Evolutionary conservation across 2,797 vertebrate genomes (phyloP).

Genomic region (Molossus alvarezi): DNA sequence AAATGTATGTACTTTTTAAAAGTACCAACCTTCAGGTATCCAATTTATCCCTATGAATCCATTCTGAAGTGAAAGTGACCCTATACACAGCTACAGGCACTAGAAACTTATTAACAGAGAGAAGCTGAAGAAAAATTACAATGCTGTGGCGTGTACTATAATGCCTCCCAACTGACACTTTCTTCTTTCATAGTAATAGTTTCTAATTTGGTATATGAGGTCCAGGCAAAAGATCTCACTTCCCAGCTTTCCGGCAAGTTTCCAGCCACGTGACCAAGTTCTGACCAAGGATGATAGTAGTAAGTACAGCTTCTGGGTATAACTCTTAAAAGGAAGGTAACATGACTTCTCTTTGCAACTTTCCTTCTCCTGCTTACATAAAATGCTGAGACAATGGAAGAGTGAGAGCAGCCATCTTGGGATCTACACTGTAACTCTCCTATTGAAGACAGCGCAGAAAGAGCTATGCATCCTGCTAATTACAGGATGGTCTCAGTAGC

Average conservation of each 20-base stretch:
- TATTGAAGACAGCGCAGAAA: background rate
- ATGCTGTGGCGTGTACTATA: background rate
- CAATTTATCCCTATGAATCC: constrained; percentile 36
- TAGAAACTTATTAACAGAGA: background rate
- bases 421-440: background rate
- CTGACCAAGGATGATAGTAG: background rate
- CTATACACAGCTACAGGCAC: background rate
- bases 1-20: constrained; percentile 1
- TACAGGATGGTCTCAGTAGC: background rate
- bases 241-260: background rate
- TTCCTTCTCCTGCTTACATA: background rate
- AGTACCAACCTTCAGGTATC: background rate
- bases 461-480: background rate
- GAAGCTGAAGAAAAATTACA: background rate
- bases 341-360: background rate
- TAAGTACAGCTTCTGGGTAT: background rate
- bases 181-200: background rate
- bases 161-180: background rate
- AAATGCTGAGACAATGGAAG: background rate
- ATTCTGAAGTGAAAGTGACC: background rate
- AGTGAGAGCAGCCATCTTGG: background rate
- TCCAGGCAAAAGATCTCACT: background rate
- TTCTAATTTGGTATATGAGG: background rate
- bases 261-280: background rate
- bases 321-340: background rate